phyloP scores from a whole-genome alignment of 37 sponge, comb jelly and placozoan genomes.

The Dysidea cf. avara region DNA sequence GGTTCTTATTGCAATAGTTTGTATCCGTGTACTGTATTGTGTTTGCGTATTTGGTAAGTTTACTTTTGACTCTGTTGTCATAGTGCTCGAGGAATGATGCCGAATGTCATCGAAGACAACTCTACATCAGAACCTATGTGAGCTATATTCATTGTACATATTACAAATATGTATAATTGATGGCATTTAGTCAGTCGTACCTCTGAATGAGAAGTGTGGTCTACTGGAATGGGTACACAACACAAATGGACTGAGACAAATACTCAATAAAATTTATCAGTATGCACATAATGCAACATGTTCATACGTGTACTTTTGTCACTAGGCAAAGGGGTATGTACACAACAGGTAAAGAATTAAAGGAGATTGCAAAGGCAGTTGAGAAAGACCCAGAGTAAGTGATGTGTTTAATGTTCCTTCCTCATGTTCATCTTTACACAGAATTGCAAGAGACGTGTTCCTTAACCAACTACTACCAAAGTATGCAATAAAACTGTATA shows the following conservation, averaged over 20 bases:
- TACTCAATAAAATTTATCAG: slow-evolving; percentile 75
- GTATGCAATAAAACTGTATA: slow-evolving; percentile 10
- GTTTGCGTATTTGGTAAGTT: background rate
- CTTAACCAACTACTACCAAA: slow-evolving; percentile 55
- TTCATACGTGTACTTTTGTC: background rate
- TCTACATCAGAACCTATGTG: slow-evolving; percentile 85
- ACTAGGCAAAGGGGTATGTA: slow-evolving; percentile 58
- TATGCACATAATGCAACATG: slow-evolving; percentile 17
- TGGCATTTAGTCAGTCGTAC: slow-evolving; percentile 73
- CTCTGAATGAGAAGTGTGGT: slow-evolving; percentile 93
- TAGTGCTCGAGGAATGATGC: slow-evolving; percentile 68
- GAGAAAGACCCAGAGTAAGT: slow-evolving; percentile 40
- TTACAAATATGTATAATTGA: background rate
- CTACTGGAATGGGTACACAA: slow-evolving; percentile 89
- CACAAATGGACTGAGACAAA: slow-evolving; percentile 68
- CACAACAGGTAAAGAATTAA: slow-evolving; percentile 57
- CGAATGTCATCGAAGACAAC: slow-evolving; percentile 68
- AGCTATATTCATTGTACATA: slow-evolving; percentile 11
- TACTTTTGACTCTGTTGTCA: background rate
- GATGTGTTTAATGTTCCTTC: background rate
- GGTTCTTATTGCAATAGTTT: too few species aligned
- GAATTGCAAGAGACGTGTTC: slow-evolving; percentile 46
- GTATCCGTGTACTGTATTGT: background rate
- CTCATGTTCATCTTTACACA: slow-evolving; percentile 6
- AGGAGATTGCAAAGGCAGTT: slow-evolving; percentile 26